These are phyloP conservation scores for Therioaphis trifolii DNA, from an alignment of 2,888 invertebrate species.

Conservation along the genomic window DNA sequence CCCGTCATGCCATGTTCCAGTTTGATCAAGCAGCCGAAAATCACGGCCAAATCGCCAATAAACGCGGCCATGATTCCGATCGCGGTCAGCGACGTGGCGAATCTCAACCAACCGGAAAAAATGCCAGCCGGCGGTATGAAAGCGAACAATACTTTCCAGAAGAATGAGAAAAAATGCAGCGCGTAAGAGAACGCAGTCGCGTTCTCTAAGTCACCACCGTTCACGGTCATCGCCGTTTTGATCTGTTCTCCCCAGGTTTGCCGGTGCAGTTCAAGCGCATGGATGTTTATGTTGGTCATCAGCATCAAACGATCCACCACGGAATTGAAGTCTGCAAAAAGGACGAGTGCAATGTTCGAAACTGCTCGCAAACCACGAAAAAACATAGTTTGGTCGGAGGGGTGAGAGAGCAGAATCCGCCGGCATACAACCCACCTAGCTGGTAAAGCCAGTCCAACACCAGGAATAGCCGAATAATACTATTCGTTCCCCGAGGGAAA, in stretches of 20 bases:
- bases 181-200: constrained; percentile 72
- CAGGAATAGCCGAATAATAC: too few species aligned
- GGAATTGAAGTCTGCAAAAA: constrained; percentile 71
- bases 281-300: constrained; percentile 72
- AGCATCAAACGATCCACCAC: constrained; percentile 71
- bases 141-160: constrained; percentile 70
- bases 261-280: constrained; percentile 71
- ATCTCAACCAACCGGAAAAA: constrained; percentile 73
- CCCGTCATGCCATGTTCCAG: constrained; percentile 72
- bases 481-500: too few species aligned
- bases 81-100: constrained; percentile 71
- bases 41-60: constrained; percentile 73
- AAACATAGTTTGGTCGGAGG: too few species aligned
- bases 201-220: constrained; percentile 73
- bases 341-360: not conserved
- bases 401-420: too few species aligned
- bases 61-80: constrained; percentile 74
- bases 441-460: too few species aligned
- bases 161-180: constrained; percentile 73
- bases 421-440: too few species aligned
- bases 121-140: constrained; percentile 71
- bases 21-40: constrained; percentile 74
- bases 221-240: constrained; percentile 72
- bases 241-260: constrained; percentile 72
- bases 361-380: not conserved